Percentiles rank a stretch among this genome's conserved stretches.
Conservation (phyloP, 2,797 vertebrate genomes). For the Anomalospiza imberbis region DNA sequence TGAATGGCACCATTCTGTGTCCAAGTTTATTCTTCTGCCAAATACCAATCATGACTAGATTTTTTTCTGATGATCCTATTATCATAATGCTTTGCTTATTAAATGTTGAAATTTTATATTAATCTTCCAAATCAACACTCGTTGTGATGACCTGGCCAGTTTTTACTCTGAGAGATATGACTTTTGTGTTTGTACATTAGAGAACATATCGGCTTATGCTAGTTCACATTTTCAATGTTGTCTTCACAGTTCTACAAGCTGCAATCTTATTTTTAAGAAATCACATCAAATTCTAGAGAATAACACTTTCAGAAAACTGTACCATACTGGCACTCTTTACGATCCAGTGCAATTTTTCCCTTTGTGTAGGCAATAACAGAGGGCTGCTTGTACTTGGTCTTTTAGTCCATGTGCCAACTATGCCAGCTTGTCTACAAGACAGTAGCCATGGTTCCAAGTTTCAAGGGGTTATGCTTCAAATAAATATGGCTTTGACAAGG, state of each 20-base stretch:
- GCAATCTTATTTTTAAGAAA: slow-evolving; percentile 51
- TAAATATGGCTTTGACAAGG: background rate
- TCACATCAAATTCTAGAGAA: slow-evolving; percentile 27
- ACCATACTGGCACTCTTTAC: background rate
- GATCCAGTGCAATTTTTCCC: background rate
- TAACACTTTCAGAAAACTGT: slow-evolving; percentile 39
- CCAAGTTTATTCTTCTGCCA: background rate
- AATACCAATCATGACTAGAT: background rate
- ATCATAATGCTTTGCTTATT: background rate
- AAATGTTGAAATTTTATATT: background rate
- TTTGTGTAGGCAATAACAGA: slow-evolving; percentile 19
- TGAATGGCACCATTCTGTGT: background rate
- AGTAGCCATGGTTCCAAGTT: slow-evolving; percentile 25
- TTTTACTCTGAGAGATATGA: background rate
- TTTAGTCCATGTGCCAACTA: slow-evolving; percentile 25
- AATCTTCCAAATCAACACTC: background rate
- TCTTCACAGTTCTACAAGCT: slow-evolving; percentile 38
- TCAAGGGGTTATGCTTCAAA: slow-evolving; percentile 7
- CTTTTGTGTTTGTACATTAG: slow-evolving; percentile 3
- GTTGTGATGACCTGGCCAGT: background rate
- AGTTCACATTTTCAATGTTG: slow-evolving; percentile 45
- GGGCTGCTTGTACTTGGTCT: slow-evolving; percentile 17
- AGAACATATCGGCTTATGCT: background rate
- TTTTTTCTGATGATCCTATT: background rate
- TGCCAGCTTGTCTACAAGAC: slow-evolving; percentile 41